phyloP scores from a whole-genome alignment of 2,888 invertebrate species.

The Dorcus hopei region DNA sequence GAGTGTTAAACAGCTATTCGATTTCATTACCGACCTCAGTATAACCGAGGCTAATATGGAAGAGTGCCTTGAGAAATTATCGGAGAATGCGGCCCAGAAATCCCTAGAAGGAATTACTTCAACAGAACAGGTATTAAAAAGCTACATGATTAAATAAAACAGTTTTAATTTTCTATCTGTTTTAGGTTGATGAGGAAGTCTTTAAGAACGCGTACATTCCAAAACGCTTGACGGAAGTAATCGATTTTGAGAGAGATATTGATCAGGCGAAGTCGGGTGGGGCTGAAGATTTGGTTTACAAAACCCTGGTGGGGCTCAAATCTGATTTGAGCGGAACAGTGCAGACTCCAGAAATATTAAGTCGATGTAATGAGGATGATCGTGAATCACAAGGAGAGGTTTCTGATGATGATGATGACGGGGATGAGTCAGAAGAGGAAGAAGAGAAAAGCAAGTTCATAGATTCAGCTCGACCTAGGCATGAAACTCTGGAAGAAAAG shows the following conservation, averaged over 20 bases:
- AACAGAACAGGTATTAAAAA: slow-evolving; percentile 57
- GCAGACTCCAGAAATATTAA: slow-evolving; percentile 63
- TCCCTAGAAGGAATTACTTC: slow-evolving; percentile 65
- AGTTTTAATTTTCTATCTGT: neutral
- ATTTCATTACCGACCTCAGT: slow-evolving; percentile 91
- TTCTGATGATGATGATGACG: slow-evolving; percentile 38
- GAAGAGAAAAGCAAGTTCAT: slow-evolving; percentile 56
- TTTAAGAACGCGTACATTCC: slow-evolving; percentile 95
- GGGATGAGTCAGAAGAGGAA: slow-evolving; percentile 39
- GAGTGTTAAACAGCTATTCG: slow-evolving; percentile 87
- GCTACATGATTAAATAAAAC: neutral
- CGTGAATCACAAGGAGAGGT: slow-evolving; percentile 30
- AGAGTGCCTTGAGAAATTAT: slow-evolving; percentile 69
- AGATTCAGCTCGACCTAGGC: slow-evolving; percentile 65
- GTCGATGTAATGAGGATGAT: slow-evolving; percentile 46
- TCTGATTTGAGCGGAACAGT: slow-evolving; percentile 73
- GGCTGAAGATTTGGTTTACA: slow-evolving; percentile 73
- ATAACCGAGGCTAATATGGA: slow-evolving; percentile 81
- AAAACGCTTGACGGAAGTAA: slow-evolving; percentile 84
- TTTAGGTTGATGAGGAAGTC: slow-evolving; percentile 78
- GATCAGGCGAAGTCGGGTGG: slow-evolving; percentile 72
- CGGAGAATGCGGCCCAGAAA: slow-evolving; percentile 63
- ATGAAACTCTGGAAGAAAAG: slow-evolving; percentile 78
- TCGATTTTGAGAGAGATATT: slow-evolving; percentile 84
- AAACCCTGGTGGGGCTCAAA: slow-evolving; percentile 82